Percentiles rank a stretch among this genome's conserved stretches.
Evolutionary conservation across 2,113 vertebrate genomes (phyloP).

Genomic region (Sinocyclocheilus grahami): DNA sequence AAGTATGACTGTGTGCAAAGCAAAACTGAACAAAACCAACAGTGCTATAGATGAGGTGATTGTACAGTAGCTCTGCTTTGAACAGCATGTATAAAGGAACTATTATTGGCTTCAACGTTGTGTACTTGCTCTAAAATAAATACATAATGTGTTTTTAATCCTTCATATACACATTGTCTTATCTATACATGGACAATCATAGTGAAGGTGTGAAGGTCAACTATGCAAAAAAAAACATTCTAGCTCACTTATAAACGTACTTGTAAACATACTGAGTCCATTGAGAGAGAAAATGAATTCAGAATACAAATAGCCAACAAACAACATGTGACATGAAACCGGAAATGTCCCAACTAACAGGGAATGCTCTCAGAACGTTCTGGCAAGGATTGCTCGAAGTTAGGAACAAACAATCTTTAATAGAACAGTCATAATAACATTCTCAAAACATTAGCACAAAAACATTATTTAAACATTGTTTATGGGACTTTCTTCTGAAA

Average conservation of each 20-base stretch:
- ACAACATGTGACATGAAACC: background rate
- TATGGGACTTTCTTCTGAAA: too few species aligned
- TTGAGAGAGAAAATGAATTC: background rate
- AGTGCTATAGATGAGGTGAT: too few species aligned
- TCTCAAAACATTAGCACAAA: too few species aligned
- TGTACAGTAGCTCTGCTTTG: too few species aligned
- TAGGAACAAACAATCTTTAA: background rate
- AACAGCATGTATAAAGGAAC: too few species aligned
- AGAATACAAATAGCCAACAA: background rate
- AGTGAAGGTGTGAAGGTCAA: background rate
- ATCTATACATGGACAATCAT: background rate
- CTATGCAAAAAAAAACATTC: background rate
- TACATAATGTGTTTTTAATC: background rate
- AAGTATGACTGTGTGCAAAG: too few species aligned
- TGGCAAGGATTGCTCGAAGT: background rate
- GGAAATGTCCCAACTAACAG: background rate
- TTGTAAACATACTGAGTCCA: background rate
- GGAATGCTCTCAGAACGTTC: background rate
- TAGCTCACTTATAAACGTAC: background rate
- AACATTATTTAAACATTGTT: too few species aligned
- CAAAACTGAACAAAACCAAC: too few species aligned
- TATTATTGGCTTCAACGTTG: background rate
- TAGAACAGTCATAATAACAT: too few species aligned
- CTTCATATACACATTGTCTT: background rate
- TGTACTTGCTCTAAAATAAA: background rate